These are phyloP conservation scores for Baccha elongata DNA, from an alignment of 2,888 invertebrate species.

Conservation along the genomic window DNA sequence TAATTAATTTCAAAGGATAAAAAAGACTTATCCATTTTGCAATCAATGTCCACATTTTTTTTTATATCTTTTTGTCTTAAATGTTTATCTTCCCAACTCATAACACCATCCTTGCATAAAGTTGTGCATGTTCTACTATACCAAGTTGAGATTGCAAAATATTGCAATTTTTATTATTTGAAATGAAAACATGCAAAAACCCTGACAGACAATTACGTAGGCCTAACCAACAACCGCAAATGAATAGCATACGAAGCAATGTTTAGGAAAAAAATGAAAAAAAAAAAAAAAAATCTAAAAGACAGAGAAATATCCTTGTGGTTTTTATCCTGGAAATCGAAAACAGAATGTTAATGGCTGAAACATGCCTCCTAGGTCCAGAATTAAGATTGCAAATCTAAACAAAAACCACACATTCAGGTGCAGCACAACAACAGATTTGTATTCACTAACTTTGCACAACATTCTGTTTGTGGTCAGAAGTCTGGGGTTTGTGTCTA, in stretches of 20 bases:
- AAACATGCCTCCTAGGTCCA: background rate
- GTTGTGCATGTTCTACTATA: background rate
- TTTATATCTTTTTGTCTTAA: too few species aligned
- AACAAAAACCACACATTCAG: constrained; percentile 56
- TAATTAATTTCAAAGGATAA: too few species aligned
- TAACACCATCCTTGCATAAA: background rate
- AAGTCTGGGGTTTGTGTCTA: background rate
- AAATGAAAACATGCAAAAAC: background rate
- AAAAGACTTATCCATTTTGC: too few species aligned
- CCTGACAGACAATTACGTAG: constrained; percentile 17
- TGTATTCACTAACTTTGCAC: background rate
- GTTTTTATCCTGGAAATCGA: constrained; percentile 28
- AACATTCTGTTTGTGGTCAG: constrained; percentile 12
- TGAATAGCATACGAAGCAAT: constrained; percentile 28
- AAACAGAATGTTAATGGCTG: constrained; percentile 34
- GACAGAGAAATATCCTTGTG: constrained; percentile 33
- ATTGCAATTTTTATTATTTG: constrained; percentile 2
- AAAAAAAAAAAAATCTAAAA: background rate
- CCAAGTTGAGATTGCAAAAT: background rate
- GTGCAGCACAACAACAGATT: constrained; percentile 39
- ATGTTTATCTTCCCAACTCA: too few species aligned
- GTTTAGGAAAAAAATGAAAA: background rate
- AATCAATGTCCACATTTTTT: too few species aligned
- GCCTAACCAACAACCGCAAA: constrained; percentile 17
- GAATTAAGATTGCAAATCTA: constrained; percentile 52